These are phyloP conservation scores for Neodiprion virginianus DNA, from an alignment of 1,140 invertebrate species.

Conservation along the genomic window DNA sequence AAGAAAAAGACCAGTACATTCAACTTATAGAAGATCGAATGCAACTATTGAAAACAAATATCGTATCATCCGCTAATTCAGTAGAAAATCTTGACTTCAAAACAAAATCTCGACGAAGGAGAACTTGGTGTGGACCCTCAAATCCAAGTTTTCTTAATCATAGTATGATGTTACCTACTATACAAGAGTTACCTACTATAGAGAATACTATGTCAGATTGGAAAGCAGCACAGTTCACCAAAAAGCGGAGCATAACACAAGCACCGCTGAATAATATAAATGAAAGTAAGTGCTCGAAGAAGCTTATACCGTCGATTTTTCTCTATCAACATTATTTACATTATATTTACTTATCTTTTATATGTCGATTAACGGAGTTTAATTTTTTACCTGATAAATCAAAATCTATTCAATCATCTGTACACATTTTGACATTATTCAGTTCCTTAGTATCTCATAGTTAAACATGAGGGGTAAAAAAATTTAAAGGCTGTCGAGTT, in stretches of 20 bases:
- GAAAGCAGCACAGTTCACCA: constrained; percentile 22
- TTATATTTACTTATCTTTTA: too few species aligned
- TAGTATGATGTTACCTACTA: constrained; percentile 34
- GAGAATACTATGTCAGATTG: constrained; percentile 19
- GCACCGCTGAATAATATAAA: constrained; percentile 20
- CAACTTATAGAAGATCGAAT: constrained; percentile 43
- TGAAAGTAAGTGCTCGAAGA: constrained; percentile 21
- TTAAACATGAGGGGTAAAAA: too few species aligned
- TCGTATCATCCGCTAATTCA: constrained; percentile 35
- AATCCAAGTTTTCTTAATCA: constrained; percentile 24
- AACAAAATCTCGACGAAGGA: constrained; percentile 30
- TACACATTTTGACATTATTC: too few species aligned
- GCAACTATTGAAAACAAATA: constrained; percentile 39
- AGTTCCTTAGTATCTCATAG: too few species aligned
- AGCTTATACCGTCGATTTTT: neutral
- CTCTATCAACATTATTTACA: too few species aligned
- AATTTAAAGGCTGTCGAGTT: too few species aligned
- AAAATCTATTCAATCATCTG: too few species aligned
- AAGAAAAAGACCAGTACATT: constrained; percentile 37
- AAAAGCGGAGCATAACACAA: constrained; percentile 36
- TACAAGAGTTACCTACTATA: constrained; percentile 32
- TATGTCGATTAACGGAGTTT: too few species aligned
- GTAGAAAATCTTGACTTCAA: constrained; percentile 20
- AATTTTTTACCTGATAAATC: too few species aligned
- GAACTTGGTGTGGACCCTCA: constrained; percentile 35